Conservation (phyloP, 2,888 invertebrate genomes). For the Heliconius sara region DNA sequence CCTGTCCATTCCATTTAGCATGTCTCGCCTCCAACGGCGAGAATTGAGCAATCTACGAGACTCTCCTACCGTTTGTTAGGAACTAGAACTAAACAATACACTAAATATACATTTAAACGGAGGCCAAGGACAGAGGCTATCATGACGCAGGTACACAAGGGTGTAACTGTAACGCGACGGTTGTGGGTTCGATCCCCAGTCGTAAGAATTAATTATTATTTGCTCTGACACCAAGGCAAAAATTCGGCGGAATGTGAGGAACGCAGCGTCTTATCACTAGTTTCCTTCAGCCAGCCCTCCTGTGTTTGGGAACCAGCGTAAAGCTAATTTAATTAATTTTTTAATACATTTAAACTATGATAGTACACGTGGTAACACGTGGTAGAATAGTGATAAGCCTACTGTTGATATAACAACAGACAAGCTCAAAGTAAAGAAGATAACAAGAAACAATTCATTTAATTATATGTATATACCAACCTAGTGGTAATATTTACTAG, state of each 20-base stretch:
- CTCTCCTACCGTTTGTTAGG: background rate
- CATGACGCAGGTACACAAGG: too few species aligned
- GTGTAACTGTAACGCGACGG: too few species aligned
- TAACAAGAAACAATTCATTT: constrained; percentile 5
- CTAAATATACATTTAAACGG: background rate
- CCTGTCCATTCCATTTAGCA: constrained; percentile 27
- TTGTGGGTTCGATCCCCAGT: too few species aligned
- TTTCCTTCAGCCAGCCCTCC: background rate
- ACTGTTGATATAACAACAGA: constrained; percentile 4
- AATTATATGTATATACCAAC: background rate
- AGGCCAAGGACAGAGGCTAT: too few species aligned
- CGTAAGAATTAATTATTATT: too few species aligned
- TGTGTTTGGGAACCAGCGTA: too few species aligned
- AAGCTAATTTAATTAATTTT: too few species aligned
- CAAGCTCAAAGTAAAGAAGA: constrained; percentile 1
- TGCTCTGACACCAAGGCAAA: too few species aligned
- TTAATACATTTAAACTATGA: background rate
- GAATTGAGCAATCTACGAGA: background rate
- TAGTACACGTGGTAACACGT: background rate
- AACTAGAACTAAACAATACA: background rate
- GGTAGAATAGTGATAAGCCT: background rate
- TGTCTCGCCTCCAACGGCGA: background rate
- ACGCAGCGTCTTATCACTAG: too few species aligned
- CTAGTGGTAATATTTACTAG: background rate
- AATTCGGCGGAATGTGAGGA: too few species aligned